Percentiles rank a stretch among this genome's conserved stretches.
Conservation (phyloP, 2,797 vertebrate species). For the Cryptoprocta ferox region DNA sequence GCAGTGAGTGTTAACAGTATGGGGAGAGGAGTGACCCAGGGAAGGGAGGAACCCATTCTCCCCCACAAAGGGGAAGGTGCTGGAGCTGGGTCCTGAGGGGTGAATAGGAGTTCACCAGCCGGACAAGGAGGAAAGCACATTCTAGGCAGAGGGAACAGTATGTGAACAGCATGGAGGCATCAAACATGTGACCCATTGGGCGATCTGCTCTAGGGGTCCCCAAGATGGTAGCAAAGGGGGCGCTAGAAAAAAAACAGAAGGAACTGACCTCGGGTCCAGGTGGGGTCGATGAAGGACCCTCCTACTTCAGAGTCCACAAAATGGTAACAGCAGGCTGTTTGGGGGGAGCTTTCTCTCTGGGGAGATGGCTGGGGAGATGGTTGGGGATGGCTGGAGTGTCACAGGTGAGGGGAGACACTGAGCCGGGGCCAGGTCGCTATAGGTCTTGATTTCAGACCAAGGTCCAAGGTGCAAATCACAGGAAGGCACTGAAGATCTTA, state of each 20-base stretch:
- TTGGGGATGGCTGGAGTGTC: neutral
- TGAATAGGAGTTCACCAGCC: neutral
- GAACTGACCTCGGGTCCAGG: neutral
- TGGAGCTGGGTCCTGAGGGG: neutral
- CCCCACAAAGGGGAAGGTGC: neutral
- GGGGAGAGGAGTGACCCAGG: neutral
- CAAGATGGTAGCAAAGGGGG: neutral
- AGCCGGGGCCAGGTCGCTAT: neutral
- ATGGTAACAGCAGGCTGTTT: neutral
- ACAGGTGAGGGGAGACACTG: neutral
- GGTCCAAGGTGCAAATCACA: too few relatives aligned
- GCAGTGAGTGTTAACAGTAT: neutral
- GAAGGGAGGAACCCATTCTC: neutral
- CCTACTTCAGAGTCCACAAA: neutral
- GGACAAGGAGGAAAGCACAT: neutral
- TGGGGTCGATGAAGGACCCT: neutral
- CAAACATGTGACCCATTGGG: rapidly evolving
- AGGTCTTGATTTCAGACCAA: neutral
- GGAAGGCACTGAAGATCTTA: too few relatives aligned
- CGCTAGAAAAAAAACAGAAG: neutral
- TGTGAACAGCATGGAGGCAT: neutral
- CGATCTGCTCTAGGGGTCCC: neutral
- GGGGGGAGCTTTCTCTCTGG: neutral
- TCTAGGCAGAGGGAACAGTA: neutral
- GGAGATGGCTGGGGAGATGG: neutral